A percentile compares a stretch with the other conserved stretches of the same genome.
Conservation (phyloP, 2,113 vertebrate genomes). For the Gambusia holbrooki region DNA sequence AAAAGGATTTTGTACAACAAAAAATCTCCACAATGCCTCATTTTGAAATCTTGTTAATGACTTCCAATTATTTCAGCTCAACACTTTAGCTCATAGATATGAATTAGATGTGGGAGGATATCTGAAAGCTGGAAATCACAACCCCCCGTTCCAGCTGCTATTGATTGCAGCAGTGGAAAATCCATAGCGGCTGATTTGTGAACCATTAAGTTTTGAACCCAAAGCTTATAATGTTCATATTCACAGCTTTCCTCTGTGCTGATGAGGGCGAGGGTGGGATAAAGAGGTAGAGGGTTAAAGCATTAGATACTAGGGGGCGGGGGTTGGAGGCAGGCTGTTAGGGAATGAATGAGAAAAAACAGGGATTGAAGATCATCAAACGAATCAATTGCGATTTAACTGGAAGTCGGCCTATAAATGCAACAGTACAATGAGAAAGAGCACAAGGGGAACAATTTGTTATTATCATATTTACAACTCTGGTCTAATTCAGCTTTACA, state of each 20-base stretch:
- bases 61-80: slow-evolving; percentile 45
- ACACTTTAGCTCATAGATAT: slow-evolving; percentile 78
- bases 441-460: slow-evolving; percentile 52
- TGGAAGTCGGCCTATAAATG: slow-evolving; percentile 74
- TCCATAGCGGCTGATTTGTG: slow-evolving; percentile 90
- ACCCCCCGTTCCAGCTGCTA: slow-evolving; percentile 83
- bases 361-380: slow-evolving; percentile 74
- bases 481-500: slow-evolving; percentile 50
- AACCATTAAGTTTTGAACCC: slow-evolving; percentile 87
- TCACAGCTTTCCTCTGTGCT: slow-evolving; percentile 77
- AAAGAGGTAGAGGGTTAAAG: slow-evolving; percentile 71
- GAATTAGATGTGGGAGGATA: slow-evolving; percentile 82
- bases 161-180: slow-evolving; percentile 83
- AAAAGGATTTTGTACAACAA: not conserved
- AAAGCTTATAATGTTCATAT: slow-evolving; percentile 86
- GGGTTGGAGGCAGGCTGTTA: slow-evolving; percentile 63
- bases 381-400: slow-evolving; percentile 72
- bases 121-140: slow-evolving; percentile 83
- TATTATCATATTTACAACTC: slow-evolving; percentile 73
- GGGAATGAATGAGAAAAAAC: slow-evolving; percentile 56
- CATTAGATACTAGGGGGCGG: slow-evolving; percentile 52
- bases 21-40: not conserved
- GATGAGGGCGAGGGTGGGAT: slow-evolving; percentile 72
- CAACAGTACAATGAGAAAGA: slow-evolving; percentile 70
- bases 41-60: slow-evolving; percentile 31